Conservation (phyloP, 2,113 vertebrate genomes). For the Rana temporaria region DNA sequence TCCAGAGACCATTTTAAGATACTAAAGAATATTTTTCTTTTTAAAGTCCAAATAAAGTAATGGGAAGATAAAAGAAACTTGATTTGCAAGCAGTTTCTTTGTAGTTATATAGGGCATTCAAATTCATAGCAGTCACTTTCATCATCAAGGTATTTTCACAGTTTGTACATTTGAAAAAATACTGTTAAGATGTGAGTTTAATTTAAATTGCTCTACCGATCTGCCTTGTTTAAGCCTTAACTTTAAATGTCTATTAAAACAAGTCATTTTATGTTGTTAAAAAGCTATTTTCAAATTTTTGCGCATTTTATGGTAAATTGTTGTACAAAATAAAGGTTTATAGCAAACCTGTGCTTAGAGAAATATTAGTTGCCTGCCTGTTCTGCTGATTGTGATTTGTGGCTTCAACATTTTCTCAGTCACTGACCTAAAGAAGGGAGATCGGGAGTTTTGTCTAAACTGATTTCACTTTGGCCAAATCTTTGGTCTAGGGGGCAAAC, state of each 20-base stretch:
- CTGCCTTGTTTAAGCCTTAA: slow-evolving; percentile 18
- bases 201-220: neutral
- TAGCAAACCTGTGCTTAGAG: no score
- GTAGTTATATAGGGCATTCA: slow-evolving; percentile 51
- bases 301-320: no score
- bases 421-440: no score
- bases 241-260: neutral
- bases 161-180: slow-evolving; percentile 38
- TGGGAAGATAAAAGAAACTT: slow-evolving; percentile 46
- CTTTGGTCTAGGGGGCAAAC: no score
- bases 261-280: no score
- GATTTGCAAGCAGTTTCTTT: slow-evolving; percentile 48
- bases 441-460: no score
- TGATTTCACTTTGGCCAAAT: no score
- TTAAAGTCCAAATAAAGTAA: slow-evolving; percentile 46
- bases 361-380: no score
- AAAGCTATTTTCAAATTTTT: no score
- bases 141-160: slow-evolving; percentile 51
- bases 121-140: slow-evolving; percentile 43
- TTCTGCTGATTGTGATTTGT: no score
- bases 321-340: no score
- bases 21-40: slow-evolving; percentile 11
- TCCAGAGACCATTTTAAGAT: slow-evolving; percentile 16
- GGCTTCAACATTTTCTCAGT: no score
- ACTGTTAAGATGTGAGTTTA: slow-evolving; percentile 30